Base-by-base conservation (phyloP, 92 coral and sea anemone genomes). In the Palythoa heliodiscus region DNA sequence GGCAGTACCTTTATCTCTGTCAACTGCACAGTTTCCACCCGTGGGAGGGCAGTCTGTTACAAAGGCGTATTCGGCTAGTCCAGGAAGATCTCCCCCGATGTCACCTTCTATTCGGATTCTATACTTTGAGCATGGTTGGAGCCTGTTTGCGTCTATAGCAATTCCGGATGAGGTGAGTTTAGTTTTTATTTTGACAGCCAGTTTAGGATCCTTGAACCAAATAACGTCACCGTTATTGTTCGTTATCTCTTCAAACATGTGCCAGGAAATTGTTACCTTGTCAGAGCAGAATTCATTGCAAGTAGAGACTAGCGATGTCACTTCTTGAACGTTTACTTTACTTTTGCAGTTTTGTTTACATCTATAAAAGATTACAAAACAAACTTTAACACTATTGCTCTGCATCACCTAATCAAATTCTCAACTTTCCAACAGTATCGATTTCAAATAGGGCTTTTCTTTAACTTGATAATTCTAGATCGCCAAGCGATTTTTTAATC, bases 21-120 rank as follows among this genome's bases (percentile, higher is more conserved):
- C 90, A 39, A 94, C 93, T 9, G 78, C 61, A 67, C 98, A 95
- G 19, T 82, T 89, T 10, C 98, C 98, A 5, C 93, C 95, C 5
- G 69, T 55, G 12, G 98, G 98, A 29, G 98, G 91, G 74, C 88
- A 88, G 85, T 94, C 91, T 68, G 93, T 94, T 76, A 52, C 81
- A 58, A 16, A 85, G 14, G 92, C 74, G 61, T 80, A 80, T 61
- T 80, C 84, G 63, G 75, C 74, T 19, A 80, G 47, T n/a, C 84
- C 84, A 8, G 84, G 84, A 23, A 80, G 84, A 7, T 23, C 74
- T 48, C 47, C n/a, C 20, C 84, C 84, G 11, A 80, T 57, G 60
- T 80, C 84, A 35, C 84, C 84, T 67, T 80, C 84, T 13, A 80
- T 80, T 80, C 84, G 38, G 48, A 80, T 80, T 80, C 75, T 80